Percentiles rank a stretch among this genome's conserved stretches.
phyloP scores from a whole-genome alignment of 2,888 invertebrate species.

The Ennomos erosarius region DNA sequence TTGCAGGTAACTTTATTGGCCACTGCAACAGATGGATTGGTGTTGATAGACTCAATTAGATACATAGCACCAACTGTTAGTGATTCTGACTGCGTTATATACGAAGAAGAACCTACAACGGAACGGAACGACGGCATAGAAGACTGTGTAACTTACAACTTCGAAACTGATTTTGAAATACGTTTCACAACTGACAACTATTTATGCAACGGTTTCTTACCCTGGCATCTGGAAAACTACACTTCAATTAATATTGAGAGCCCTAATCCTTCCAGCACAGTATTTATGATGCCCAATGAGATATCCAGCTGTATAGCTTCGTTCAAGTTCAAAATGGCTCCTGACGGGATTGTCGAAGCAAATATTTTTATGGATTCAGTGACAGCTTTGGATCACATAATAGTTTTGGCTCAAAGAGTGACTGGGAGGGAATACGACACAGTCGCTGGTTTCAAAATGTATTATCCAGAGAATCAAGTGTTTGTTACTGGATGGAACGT shows the following conservation, averaged over 20 bases:
- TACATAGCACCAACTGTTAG: conserved; percentile 39
- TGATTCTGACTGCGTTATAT: conserved; percentile 37
- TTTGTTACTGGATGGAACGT: conserved; percentile 52
- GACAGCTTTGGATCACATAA: conserved; percentile 46
- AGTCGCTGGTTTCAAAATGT: conserved; percentile 47
- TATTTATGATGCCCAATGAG: conserved; percentile 50
- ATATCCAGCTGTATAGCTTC: conserved; percentile 54
- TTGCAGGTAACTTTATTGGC: conserved; percentile 50
- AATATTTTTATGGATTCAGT: conserved; percentile 49
- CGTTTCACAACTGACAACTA: conserved; percentile 45
- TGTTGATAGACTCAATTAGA: conserved; percentile 48
- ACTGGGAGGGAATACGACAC: conserved; percentile 43
- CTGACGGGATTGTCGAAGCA: conserved; percentile 51
- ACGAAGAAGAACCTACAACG: conserved; percentile 27
- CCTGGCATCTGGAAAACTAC: conserved; percentile 55
- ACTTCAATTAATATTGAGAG: conserved; percentile 43
- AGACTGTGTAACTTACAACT: conserved; percentile 52
- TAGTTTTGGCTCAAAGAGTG: conserved; percentile 49
- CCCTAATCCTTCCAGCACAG: conserved; percentile 44
- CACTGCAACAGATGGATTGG: conserved; percentile 31
- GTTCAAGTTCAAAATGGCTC: conserved; percentile 49
- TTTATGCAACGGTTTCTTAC: conserved; percentile 44
- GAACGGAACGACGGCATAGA: conserved; percentile 13
- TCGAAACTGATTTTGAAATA: conserved; percentile 48
- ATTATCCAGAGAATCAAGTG: conserved; percentile 41